phyloP scores from a whole-genome alignment of 2,888 invertebrate species.

The Pristionchus exspectatus region DNA sequence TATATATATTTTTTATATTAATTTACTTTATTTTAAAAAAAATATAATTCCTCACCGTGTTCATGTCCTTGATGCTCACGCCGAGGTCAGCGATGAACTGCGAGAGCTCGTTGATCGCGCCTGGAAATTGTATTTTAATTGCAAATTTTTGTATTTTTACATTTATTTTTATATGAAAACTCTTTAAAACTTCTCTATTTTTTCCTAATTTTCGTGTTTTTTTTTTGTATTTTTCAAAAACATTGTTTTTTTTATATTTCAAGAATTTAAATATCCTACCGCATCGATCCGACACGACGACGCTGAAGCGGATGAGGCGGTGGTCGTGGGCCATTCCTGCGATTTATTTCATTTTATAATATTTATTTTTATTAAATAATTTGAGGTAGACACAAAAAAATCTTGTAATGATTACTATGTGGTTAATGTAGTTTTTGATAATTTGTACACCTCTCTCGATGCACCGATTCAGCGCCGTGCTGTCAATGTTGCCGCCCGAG shows the following conservation, averaged over 20 bases:
- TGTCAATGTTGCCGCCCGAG: constrained; percentile 82
- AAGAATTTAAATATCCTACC: constrained; percentile 62
- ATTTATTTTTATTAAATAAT: no score
- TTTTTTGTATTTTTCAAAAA: not conserved
- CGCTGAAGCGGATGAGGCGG: constrained; percentile 80
- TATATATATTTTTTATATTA: no score
- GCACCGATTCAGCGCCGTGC: constrained; percentile 81
- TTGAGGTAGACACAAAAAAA: no score
- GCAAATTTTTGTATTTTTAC: not conserved
- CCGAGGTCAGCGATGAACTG: constrained; percentile 79
- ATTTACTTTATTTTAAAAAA: constrained; percentile 77
- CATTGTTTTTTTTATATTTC: not conserved
- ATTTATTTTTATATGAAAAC: not conserved
- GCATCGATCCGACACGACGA: constrained; percentile 80
- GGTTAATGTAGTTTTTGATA: not conserved
- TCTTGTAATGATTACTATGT: no score
- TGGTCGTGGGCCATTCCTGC: constrained; percentile 83
- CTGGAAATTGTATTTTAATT: not conserved
- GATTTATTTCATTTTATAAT: not conserved
- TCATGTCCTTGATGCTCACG: constrained; percentile 89
- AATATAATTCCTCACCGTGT: constrained; percentile 80
- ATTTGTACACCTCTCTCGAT: constrained; percentile 77
- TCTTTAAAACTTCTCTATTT: not conserved
- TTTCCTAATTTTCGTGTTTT: not conserved
- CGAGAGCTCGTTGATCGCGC: constrained; percentile 80